Base-by-base conservation (phyloP, 2,797 vertebrate species). In the Pangasius sanitwongsei region DNA sequence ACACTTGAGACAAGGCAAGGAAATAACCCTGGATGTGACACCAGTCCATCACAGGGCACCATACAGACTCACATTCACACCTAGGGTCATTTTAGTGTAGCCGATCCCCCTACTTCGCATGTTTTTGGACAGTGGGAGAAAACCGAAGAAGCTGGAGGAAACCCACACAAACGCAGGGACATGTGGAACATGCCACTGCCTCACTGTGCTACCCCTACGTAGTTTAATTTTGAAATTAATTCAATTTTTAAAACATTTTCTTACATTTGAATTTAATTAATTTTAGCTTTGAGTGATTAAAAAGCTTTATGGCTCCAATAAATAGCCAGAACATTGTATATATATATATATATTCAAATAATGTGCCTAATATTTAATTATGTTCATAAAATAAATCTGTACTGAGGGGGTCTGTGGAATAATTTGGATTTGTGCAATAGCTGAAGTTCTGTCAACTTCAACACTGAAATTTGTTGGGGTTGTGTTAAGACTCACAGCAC, bases 401-500 rank as follows among this genome's bases (percentile, higher is more conserved):
- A 28, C 11, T 59, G 55, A 82, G 53, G 7, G 8, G 13, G 28
- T 55, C 44, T 77, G 34, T 70, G 31, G 16, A 72, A 23, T 3
- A 41, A 7, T 44, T 11, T 48, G 44, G 37, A n/a, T 77, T 77
- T 77, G 48, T 6, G 11, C n/a, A 57, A 31, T 34, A 57, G 31
- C 28, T 34, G n/a, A 55, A 44, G 12, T 44, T 65, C 6, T 34
- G 28, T 69, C n/a, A 53, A 44, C 44, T 44, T 44, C 44, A 44
- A 41, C 16, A 65, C 16, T 15, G 3, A 63, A 67, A 48, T 69
- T 31, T 53, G 16, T 67, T 67, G 44, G 28, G 23, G 31, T 25
- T 8, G 77, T 31, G 25, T 41, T 77, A 83, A 77, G 0, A 91
- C 97, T 97, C 95, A 99, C 98, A 95, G 93, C 98, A 99, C 92